phyloP scores from a whole-genome alignment of 2,797 vertebrate species.

The Spinibarbus caldwelli region DNA sequence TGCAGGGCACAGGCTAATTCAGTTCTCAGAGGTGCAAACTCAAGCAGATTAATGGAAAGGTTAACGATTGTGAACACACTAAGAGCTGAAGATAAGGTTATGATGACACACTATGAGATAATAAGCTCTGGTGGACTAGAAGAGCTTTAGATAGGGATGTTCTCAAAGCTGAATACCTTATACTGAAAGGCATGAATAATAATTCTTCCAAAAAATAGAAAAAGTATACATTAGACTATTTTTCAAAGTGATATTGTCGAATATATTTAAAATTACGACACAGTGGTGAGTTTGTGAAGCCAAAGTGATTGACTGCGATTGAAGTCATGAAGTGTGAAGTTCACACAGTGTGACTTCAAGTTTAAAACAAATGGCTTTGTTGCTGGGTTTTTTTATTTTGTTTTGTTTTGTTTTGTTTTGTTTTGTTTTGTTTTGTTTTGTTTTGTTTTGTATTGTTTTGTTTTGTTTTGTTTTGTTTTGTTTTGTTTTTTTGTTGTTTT shows the following conservation, averaged over 20 bases:
- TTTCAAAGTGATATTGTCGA: neutral
- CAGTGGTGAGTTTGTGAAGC: neutral
- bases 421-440: too few species aligned
- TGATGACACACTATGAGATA: constrained; percentile 19
- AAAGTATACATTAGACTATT: neutral
- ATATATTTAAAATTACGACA: neutral
- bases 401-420: too few species aligned
- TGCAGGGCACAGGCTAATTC: neutral
- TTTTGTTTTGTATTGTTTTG: too few species aligned
- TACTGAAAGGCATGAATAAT: neutral
- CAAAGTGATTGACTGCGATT: neutral
- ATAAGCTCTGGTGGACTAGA: neutral
- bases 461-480: too few species aligned
- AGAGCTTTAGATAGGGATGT: neutral
- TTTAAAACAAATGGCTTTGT: neutral
- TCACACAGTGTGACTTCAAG: neutral
- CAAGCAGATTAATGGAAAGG: constrained; percentile 37
- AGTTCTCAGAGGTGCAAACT: constrained; percentile 21
- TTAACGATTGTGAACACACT: constrained; percentile 40
- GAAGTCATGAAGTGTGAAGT: neutral
- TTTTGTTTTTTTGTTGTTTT: too few species aligned
- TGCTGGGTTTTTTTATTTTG: too few species aligned
- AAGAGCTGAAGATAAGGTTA: constrained; percentile 36
- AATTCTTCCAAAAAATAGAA: too few species aligned
- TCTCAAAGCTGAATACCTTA: neutral